These are phyloP conservation scores for Pristionchus arcanus DNA, from an alignment of 2,888 invertebrate genomes.

Conservation along the genomic window DNA sequence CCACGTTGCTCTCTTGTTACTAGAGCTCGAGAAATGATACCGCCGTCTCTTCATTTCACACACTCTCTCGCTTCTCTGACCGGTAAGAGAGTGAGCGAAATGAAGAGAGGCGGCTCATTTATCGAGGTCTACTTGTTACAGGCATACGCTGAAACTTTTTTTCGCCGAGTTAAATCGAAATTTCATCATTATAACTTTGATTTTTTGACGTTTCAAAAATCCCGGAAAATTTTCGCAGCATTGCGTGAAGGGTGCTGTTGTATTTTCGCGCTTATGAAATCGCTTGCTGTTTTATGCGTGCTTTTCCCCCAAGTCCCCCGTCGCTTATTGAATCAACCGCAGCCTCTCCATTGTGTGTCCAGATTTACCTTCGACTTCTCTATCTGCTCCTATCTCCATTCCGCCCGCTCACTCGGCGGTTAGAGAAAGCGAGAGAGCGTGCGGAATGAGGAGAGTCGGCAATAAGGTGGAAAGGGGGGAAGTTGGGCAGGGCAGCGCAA, in stretches of 20 bases:
- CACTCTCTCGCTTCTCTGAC: no score
- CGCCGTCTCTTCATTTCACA: no score
- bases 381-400: background rate
- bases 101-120: background rate
- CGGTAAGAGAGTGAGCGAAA: background rate
- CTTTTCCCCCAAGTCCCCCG: background rate
- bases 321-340: background rate
- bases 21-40: no score
- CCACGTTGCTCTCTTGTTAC: no score
- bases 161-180: no score
- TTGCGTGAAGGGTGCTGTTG: no score
- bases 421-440: background rate
- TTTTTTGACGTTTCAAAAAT: no score
- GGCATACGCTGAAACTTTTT: no score
- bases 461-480: background rate
- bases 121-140: background rate
- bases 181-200: no score
- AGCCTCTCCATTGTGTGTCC: background rate
- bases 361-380: background rate
- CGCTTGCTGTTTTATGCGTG: background rate
- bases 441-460: background rate
- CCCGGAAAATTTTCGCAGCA: no score
- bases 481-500: background rate
- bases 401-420: background rate
- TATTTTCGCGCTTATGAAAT: background rate